phyloP scores from a whole-genome alignment of 2,113 vertebrate species.

The Zapus hudsonius region DNA sequence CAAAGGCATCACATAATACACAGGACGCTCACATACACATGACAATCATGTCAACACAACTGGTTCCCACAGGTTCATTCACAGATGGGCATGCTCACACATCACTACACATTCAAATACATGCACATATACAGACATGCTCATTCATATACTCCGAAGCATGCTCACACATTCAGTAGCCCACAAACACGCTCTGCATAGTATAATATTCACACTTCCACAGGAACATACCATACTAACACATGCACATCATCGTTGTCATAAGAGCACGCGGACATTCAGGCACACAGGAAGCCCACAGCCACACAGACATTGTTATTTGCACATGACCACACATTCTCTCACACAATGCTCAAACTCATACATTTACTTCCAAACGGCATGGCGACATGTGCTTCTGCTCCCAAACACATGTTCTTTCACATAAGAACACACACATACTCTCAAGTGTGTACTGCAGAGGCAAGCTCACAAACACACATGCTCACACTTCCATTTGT shows the following conservation, averaged over 20 bases:
- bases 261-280: neutral
- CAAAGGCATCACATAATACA: neutral
- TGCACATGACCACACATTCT: neutral
- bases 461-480: neutral
- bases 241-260: neutral
- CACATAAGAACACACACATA: neutral
- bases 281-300: neutral
- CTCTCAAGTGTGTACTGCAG: neutral
- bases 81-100: neutral
- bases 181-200: neutral
- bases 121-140: no score
- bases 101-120: no score
- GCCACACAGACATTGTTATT: neutral
- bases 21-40: neutral
- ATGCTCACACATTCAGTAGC: neutral
- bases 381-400: neutral
- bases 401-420: neutral
- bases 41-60: neutral
- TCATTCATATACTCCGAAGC: neutral
- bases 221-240: neutral
- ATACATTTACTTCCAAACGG: neutral
- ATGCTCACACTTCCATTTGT: neutral
- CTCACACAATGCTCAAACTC: neutral
- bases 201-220: neutral
- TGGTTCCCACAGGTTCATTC: neutral